Evolutionary conservation across 2,888 invertebrate species (phyloP), one percentile per base, ranked within the genome.

Genomic region (Melipona beecheii): DNA sequence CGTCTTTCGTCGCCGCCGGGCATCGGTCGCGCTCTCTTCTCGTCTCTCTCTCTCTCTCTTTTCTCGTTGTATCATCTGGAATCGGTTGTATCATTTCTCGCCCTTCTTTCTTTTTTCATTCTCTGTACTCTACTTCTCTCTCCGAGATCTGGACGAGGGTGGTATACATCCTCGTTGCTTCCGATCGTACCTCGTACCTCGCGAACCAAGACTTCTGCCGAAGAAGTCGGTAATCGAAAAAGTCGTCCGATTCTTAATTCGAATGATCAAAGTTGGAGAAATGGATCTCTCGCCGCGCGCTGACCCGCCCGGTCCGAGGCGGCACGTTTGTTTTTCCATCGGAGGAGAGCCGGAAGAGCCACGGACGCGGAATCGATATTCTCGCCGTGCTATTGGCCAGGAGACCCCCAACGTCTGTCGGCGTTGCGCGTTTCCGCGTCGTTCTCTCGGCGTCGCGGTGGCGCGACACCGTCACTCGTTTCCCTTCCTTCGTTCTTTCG

Each of bases 1-100:
- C 71, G 76, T 73, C 62, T 84, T 85, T 65, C 79, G 75, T 85
- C 75, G 87, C 84, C 80, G 69, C 80, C 78, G 83, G 76, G 78
- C 75, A 84, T 69, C 76, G 70, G 65, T 27, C 65, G 64, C 56
- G 52, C 75, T 70, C 52, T 58, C 65, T 43, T 68, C 75, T 58
- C 43, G 65, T 70, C 52, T 81, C 65, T 78, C 43, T 64, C 50
- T 66, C 72, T 62, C 36, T 49, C 36, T 58, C 49, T 62, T 15
- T 31, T 52, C 24, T 73, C 56, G 64, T 50, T 43, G 43, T 43
- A 43, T 43, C 43, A 43, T 43, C 43, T 43, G 9, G 43, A 43
- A 43, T 43, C 43, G 43, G 76, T 66, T 43, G 27, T 21, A 19
- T 19, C 60, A 31, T 49, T 52, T 74, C 11, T 73, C 66, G 66